Conservation (phyloP, 2,113 vertebrate species). For the Peromyscus californicus region DNA sequence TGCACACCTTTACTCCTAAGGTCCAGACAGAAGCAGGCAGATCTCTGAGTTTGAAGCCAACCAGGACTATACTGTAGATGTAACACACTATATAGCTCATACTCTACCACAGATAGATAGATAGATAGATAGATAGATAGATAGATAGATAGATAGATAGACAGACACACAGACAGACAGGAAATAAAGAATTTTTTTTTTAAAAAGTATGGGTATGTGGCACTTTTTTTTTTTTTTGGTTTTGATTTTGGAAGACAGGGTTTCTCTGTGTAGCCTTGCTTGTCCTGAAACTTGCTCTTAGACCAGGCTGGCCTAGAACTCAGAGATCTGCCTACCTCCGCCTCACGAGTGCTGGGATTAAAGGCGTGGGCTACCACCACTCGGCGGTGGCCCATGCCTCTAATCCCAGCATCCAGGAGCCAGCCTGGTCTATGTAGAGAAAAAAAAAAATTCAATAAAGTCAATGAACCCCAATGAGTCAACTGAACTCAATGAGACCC, state of each 20-base stretch:
- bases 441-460: not conserved
- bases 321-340: not conserved
- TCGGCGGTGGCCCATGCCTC: not conserved
- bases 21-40: not conserved
- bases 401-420: not conserved
- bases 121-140: not conserved
- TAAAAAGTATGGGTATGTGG: not conserved
- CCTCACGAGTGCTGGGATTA: not conserved
- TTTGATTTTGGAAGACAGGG: not conserved
- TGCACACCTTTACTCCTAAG: not conserved
- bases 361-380: not conserved
- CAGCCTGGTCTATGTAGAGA: not conserved
- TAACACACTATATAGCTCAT: too few relatives aligned
- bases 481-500: not conserved
- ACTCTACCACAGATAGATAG: not conserved
- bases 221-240: not conserved
- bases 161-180: not conserved
- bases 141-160: not conserved
- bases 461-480: not conserved
- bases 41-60: not conserved
- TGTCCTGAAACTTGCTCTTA: not conserved
- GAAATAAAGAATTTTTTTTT: not conserved
- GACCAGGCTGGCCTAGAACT: not conserved
- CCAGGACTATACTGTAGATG: too few relatives aligned
- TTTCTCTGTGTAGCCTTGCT: not conserved